phyloP scores from a whole-genome alignment of 2,888 invertebrate species.

The Rhagium mordax region DNA sequence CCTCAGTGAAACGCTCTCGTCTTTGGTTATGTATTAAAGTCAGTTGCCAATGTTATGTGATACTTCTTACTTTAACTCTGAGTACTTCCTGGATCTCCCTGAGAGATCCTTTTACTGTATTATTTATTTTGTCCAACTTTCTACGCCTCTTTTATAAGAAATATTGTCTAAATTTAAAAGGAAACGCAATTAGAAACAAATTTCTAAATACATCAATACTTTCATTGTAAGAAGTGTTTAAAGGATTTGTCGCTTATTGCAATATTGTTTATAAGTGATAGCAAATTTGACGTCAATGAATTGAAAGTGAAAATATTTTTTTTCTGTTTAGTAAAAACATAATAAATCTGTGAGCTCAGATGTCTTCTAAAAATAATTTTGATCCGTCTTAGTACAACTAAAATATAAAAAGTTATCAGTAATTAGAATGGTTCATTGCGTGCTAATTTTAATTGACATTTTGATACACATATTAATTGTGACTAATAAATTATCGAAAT shows the following conservation, averaged over 20 bases:
- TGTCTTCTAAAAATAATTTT: conserved; percentile 20
- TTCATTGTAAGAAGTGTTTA: not conserved
- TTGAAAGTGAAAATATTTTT: not conserved
- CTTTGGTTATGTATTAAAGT: too few species aligned
- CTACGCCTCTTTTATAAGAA: too few species aligned
- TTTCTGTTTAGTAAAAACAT: not conserved
- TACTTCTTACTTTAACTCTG: too few species aligned
- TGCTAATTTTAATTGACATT: conserved; percentile 32
- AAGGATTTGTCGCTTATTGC: not conserved
- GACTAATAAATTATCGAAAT: conserved; percentile 9
- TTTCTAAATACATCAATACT: not conserved
- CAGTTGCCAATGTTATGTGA: too few species aligned
- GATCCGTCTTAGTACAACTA: not conserved
- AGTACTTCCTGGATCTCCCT: not conserved
- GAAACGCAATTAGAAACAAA: not conserved
- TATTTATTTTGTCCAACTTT: not conserved
- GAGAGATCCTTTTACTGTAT: not conserved
- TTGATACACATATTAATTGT: conserved; percentile 18
- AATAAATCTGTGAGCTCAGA: not conserved
- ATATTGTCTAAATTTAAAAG: not conserved
- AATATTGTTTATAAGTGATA: not conserved
- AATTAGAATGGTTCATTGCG: conserved; percentile 13
- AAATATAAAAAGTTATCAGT: too few species aligned
- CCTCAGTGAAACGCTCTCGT: too few species aligned
- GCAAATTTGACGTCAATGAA: not conserved